A percentile compares a stretch with the other conserved stretches of the same genome.
Conservation (phyloP, 2,888 invertebrate genomes). For the Ectropis crepuscularia region DNA sequence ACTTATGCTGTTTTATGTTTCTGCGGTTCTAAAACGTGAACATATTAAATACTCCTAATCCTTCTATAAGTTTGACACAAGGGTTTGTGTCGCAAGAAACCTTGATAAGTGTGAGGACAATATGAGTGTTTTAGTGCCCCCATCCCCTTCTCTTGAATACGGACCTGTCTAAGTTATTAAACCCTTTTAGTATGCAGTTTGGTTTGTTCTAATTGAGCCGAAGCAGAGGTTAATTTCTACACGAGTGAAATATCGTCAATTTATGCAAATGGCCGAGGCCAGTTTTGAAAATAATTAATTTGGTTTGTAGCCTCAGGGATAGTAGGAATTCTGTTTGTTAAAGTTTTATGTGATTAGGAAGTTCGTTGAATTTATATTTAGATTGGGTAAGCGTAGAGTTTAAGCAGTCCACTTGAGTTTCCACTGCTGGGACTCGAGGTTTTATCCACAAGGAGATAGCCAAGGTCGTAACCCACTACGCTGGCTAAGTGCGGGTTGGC, state of each 20-base stretch:
- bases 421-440: background rate
- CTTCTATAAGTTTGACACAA: no score
- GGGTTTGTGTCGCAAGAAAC: no score
- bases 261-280: constrained; percentile 77
- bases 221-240: constrained; percentile 79
- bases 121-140: background rate
- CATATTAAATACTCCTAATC: no score
- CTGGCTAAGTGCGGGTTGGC: background rate
- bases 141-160: constrained; percentile 40
- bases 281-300: constrained; percentile 80
- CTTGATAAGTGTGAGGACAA: no score
- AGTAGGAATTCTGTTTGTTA: constrained; percentile 66
- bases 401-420: background rate
- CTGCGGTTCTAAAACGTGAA: no score
- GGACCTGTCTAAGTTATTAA: constrained; percentile 65
- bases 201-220: constrained; percentile 78
- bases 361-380: constrained; percentile 51
- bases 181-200: constrained; percentile 78
- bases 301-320: constrained; percentile 69
- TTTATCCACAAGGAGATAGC: no score
- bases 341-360: constrained; percentile 77
- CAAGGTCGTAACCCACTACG: background rate
- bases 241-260: constrained; percentile 78
- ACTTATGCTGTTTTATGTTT: no score
- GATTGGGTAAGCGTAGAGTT: constrained; percentile 38